Percentiles rank a stretch among this genome's conserved stretches.
phyloP scores from a whole-genome alignment of 2,797 vertebrate genomes.

The Sebastes vulpes region DNA sequence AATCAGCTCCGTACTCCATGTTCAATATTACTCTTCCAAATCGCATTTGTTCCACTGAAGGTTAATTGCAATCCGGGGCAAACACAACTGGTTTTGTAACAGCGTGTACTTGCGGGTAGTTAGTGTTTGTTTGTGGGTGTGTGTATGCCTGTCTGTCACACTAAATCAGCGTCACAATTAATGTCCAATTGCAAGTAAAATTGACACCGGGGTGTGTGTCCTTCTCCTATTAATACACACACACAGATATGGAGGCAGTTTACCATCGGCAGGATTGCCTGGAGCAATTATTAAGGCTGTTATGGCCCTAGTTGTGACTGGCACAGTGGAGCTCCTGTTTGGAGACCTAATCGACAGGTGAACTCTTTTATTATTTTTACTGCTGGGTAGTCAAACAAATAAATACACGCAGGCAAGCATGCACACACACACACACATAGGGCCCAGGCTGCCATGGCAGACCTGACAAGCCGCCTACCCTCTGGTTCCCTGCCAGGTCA shows the following conservation, averaged over 20 bases:
- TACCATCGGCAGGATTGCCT: slow-evolving; percentile 25
- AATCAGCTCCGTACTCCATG: slow-evolving; percentile 12
- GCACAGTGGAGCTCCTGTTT: slow-evolving; percentile 33
- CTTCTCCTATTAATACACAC: slow-evolving; percentile 11
- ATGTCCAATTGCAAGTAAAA: slow-evolving; percentile 50
- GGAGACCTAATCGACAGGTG: slow-evolving; percentile 45
- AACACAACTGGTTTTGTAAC: slow-evolving; percentile 24
- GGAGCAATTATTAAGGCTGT: slow-evolving; percentile 58
- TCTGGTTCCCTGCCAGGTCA: slow-evolving; percentile 52
- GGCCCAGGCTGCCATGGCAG: slow-evolving; percentile 8
- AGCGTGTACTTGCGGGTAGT: slow-evolving; percentile 11
- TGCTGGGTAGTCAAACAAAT: slow-evolving; percentile 47
- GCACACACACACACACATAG: background rate
- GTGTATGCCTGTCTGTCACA: slow-evolving; percentile 43
- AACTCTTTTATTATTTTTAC: slow-evolving; percentile 58
- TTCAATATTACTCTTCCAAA: slow-evolving; percentile 25
- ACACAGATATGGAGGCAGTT: background rate
- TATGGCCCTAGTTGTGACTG: slow-evolving; percentile 36
- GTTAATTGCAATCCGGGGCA: slow-evolving; percentile 53
- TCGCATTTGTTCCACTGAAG: slow-evolving; percentile 21
- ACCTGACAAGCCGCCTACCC: slow-evolving; percentile 43
- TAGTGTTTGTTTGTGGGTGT: slow-evolving; percentile 9
- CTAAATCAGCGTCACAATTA: slow-evolving; percentile 65
- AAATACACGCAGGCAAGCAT: slow-evolving; percentile 13
- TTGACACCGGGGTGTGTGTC: slow-evolving; percentile 32